Evolutionary conservation across 2,113 vertebrate species (phyloP), one percentile per base, ranked within the genome.

Genomic region (Channa argus): DNA sequence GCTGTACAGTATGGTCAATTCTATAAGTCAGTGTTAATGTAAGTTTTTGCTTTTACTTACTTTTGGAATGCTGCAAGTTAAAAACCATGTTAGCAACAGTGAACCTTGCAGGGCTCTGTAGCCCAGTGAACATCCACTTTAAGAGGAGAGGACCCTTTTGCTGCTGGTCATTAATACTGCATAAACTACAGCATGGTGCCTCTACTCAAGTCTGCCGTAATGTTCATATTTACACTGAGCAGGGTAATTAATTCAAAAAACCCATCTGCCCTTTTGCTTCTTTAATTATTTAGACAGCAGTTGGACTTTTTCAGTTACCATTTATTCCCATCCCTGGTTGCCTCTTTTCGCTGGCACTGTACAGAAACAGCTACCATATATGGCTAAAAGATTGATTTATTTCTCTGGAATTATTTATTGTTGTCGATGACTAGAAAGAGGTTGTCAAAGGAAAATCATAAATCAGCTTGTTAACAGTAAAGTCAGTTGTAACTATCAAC

Each of bases 221-320:
- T 83, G 84, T 87, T 92, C 87, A 90, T 91, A 91, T 92, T 91
- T 91, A 93, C 83, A 86, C 75, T 73, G 66, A 86, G 86, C 54
- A 36, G 77, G 69, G 87, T 90, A 91, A 94, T 93, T 94, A 93
- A 93, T 93, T 94, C 86, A 72, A 86, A 93, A 91, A 80, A 90
- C 81, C 80, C 74, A 88, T 91, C 86, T 92, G 90, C 85, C 91
- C 93, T 94, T 94, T 92, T 70, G 49, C 79, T 79, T 90, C 67
- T 81, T 95, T 89, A 94, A 95, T 92, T 92, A 95, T 95, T 94
- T 86, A 95, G 90, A 58, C 76, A 75, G 75, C 84, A 78, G 71
- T 72, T 66, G 59, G 49, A 77, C 14, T 61, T 49, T 88, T 79
- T 74, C 51, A 59, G 50, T 59, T 58, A 52, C 70, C 12, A 67